These are phyloP conservation scores for Scyliorhinus canicula DNA, from an alignment of 2,797 vertebrate genomes.

Conservation along the genomic window DNA sequence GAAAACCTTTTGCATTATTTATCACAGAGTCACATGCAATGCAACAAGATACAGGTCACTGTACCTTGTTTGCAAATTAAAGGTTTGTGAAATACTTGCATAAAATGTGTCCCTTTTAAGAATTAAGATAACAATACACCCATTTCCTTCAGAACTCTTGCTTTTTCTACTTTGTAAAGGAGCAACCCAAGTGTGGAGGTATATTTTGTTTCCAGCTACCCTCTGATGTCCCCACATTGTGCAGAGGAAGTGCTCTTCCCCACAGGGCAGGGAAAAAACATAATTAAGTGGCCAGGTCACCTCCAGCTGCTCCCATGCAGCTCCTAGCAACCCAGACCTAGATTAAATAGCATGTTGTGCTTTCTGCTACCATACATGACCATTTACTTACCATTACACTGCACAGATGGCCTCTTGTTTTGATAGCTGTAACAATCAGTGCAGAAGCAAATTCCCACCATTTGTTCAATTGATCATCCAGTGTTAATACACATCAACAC, in stretches of 20 bases:
- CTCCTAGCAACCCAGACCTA: constrained; percentile 16
- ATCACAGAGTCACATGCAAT: not conserved
- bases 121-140: not conserved
- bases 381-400: not conserved
- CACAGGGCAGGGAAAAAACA: not conserved
- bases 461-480: not conserved
- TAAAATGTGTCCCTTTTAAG: not conserved
- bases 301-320: not conserved
- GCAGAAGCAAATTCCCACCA: not conserved
- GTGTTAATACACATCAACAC: not conserved
- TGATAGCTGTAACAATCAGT: not conserved
- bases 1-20: not conserved
- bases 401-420: constrained; percentile 13
- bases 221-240: not conserved
- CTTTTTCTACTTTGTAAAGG: not conserved
- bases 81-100: not conserved
- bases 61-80: not conserved
- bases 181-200: not conserved
- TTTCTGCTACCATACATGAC: not conserved
- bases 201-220: not conserved
- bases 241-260: not conserved
- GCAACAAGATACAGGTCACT: not conserved
- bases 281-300: not conserved
- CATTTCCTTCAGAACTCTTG: not conserved
- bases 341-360: not conserved